Percentiles rank a stretch among this genome's conserved stretches.
Conservation (phyloP, 2,113 vertebrate species). For the human region GRCh38 chr16:17000001-17000500, state of each 20-base stretch:
- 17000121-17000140: fast-evolving
- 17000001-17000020: background rate
- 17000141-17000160: background rate
- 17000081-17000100: background rate
- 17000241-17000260: no score
- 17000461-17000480: background rate
- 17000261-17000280: background rate
- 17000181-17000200: background rate
- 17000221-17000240: no score
- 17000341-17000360: background rate
- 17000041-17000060: background rate
- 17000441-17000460: no score
- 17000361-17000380: no score
- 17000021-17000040: background rate
- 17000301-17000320: fast-evolving
- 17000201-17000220: background rate
- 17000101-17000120: background rate
- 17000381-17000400: background rate
- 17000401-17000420: background rate
- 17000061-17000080: background rate
- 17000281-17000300: background rate
- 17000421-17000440: background rate
- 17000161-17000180: background rate
- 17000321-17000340: background rate
- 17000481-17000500: background rate